Base-by-base conservation (phyloP, 2,888 invertebrate species). In the Sphecodes monilicornis region DNA sequence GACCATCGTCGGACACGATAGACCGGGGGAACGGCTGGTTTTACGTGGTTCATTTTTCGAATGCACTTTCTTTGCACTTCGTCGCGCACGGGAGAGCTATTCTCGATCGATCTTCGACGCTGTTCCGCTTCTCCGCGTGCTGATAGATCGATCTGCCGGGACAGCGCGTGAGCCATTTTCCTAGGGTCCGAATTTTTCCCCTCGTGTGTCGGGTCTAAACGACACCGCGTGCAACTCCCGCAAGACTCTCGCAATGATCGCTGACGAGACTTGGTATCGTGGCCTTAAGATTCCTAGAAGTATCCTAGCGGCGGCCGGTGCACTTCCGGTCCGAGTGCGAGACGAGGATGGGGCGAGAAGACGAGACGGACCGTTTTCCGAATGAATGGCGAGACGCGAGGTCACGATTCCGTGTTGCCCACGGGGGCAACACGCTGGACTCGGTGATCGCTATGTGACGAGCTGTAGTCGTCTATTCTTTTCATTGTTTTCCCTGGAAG, bases 261-360 rank as follows among this genome's bases (percentile, higher is more conserved):
- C 66, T 80, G 72, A 81, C 77, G 54, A 85, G 84, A 46, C 41
- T 82, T 76, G 86, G 90, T 86, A 87, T 89, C 84, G 89, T 89
- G 89, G 89, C 89, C 89, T 89, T 89, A 89, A 88, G 84, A 81
- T 86, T 77, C 86, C 50, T 89, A 82, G 69, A 83, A 72, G 75
- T 84, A 84, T 78, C 84, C 82, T 80, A 77, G 74, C 78, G 43
- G 57, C 78, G 81, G 74, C 73, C 69, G 83, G 60, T 68, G 26
- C 60, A 29, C 77, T 80, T 76, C 70, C 70, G 70, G 68, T 78
- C 66, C 60, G 74, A 64, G 77, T 3, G 29, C 57, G 54, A 60
- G n/a, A 41, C 36, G 11, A 32, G 18, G 26, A 54, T 13, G 32
- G 36, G 36, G 50, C 39, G 39, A 39, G 39, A 39, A 39, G 22